Evolutionary conservation across 2,113 vertebrate species (phyloP), one percentile per base, ranked within the genome.

Genomic region (Myotis lucifugus): DNA sequence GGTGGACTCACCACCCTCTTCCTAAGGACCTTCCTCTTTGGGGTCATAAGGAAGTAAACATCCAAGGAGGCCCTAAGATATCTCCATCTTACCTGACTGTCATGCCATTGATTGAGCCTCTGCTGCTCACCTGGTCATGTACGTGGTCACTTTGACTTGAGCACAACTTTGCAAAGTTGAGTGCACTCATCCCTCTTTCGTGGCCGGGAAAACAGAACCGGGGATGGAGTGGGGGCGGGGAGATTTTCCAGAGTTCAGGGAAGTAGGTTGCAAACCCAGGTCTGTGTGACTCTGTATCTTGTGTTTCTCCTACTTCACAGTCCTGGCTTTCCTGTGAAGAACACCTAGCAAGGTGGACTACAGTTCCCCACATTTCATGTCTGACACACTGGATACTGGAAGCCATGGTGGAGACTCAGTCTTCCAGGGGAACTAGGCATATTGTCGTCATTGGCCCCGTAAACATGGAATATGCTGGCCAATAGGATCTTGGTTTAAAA

Each of bases 341-440:
- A 59, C 21, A 17, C 40, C 17, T 2, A 2, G 6, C 23, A 21
- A 23, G 19, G n/a, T 12, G 1, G 9, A 50, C 1, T 1, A 25
- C 12, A 1, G 0, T 8, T 27, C 18, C n/a, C 64, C 46, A 2
- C 23, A 6, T 10, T n/a, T 27, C 5, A 27, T 27, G 54, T 64
- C 40, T 64, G 25, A 12, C n/a, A 54, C 4, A 2, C 42, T 40
- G 42, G 37, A 8, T 13, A 3, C 4, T 34, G 32, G 66, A 64
- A 10, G 21, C 13, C 32, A 3, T 5, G 2, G 50, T 18, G 27
- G 56, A 34, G 14, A 21, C 12, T 8, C 19, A 9, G 13, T 25
- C 59, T 59, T 82, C 42, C 3, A 0, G 7, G 8, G 52, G 48
- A 52, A 14, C 11, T 1, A 21, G 52, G 46, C 18, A 0, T 3